Conservation (phyloP, 2,888 invertebrate species). For the Leucophora obtusa region DNA sequence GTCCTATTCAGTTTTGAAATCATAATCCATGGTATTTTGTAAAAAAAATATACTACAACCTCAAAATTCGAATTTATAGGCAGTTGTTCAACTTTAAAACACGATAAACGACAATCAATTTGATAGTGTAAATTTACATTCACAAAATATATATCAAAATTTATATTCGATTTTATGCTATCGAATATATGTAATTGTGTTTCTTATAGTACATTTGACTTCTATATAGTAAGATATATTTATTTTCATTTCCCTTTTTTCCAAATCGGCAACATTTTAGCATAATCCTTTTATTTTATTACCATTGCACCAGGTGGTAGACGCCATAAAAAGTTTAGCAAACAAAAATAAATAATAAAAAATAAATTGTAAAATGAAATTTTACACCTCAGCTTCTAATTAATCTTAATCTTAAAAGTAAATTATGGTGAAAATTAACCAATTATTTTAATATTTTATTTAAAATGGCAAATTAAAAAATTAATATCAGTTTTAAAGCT, state of each 20-base stretch:
- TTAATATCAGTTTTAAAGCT: slow-evolving; percentile 6
- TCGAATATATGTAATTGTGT: no score
- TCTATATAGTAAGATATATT: no score
- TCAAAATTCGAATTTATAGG: no score
- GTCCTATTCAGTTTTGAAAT: no score
- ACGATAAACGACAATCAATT: no score
- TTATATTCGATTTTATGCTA: no score
- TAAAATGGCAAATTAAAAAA: slow-evolving; percentile 1
- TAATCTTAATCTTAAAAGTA: not conserved
- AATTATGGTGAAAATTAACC: not conserved
- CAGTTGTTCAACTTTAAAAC: no score
- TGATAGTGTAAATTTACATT: no score
- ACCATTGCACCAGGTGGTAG: not conserved
- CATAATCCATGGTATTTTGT: no score
- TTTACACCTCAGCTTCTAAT: not conserved
- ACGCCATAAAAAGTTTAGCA: not conserved
- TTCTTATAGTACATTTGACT: no score
- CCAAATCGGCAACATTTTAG: not conserved
- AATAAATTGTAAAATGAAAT: not conserved
- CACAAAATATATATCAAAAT: no score
- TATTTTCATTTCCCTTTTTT: not conserved
- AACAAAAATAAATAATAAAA: not conserved
- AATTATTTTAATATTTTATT: not conserved
- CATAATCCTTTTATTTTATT: not conserved
- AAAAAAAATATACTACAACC: no score